These are phyloP conservation scores for Luperina testacea DNA, from an alignment of 2,888 invertebrate species.

Conservation along the genomic window DNA sequence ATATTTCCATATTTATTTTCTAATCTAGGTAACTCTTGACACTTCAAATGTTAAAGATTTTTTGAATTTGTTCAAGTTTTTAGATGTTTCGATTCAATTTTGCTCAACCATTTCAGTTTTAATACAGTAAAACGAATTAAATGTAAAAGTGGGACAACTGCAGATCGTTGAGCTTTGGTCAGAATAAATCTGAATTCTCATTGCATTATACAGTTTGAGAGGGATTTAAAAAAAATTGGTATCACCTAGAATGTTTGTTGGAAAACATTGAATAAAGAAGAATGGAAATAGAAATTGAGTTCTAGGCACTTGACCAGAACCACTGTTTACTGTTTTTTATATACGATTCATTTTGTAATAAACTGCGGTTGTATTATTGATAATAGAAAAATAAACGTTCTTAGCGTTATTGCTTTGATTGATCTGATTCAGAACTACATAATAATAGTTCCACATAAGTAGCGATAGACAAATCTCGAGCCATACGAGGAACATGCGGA, in stretches of 20 bases:
- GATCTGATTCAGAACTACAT: slow-evolving; percentile 51
- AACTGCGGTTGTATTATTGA: slow-evolving; percentile 27
- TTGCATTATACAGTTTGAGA: slow-evolving; percentile 21
- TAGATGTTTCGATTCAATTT: slow-evolving; percentile 24
- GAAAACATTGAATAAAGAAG: slow-evolving; percentile 24
- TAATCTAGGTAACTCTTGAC: slow-evolving; percentile 68
- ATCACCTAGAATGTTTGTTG: slow-evolving; percentile 29
- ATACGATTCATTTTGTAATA: slow-evolving; percentile 25
- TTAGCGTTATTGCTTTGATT: slow-evolving; percentile 50
- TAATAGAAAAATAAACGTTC: slow-evolving; percentile 53
- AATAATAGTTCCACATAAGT: not conserved
- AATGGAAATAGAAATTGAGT: slow-evolving; percentile 26
- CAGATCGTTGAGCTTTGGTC: slow-evolving; percentile 20
- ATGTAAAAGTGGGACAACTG: not conserved
- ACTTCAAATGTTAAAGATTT: slow-evolving; percentile 48
- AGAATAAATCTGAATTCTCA: slow-evolving; percentile 17
- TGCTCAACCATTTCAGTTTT: not conserved
- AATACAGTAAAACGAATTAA: slow-evolving; percentile 13
- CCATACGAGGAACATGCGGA: not conserved
- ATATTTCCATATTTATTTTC: slow-evolving; percentile 78
- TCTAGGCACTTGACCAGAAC: slow-evolving; percentile 34
- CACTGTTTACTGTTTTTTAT: slow-evolving; percentile 36
- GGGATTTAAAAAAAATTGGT: slow-evolving; percentile 18
- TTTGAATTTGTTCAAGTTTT: slow-evolving; percentile 43
- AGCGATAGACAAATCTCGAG: slow-evolving; percentile 10